A percentile compares a stretch with the other conserved stretches of the same genome.
These are phyloP conservation scores for Limosa lapponica DNA, from an alignment of 2,797 vertebrate species.

Conservation along the genomic window DNA sequence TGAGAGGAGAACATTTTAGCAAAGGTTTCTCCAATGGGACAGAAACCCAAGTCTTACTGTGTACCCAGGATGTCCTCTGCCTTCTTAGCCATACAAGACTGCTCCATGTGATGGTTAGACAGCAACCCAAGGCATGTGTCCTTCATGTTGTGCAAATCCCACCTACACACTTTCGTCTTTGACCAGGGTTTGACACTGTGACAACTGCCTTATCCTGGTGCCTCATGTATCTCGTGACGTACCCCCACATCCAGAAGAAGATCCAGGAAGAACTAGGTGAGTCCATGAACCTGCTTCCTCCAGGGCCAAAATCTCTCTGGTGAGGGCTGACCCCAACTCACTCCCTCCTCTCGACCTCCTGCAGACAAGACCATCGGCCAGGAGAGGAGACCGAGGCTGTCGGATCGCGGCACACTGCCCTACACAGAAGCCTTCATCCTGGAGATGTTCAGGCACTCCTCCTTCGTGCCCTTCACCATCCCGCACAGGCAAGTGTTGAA, in stretches of 20 bases:
- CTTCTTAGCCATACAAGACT: neutral
- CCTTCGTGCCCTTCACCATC: slow-evolving; percentile 91
- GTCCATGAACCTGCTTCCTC: neutral
- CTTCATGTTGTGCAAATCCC: neutral
- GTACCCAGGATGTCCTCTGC: neutral
- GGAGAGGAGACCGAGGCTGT: slow-evolving; percentile 78
- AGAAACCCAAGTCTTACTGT: neutral
- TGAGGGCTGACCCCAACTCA: neutral
- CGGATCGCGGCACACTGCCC: slow-evolving; percentile 80
- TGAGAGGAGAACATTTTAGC: neutral
- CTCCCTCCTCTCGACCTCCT: neutral
- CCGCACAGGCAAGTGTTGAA: slow-evolving; percentile 84
- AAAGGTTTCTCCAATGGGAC: neutral
- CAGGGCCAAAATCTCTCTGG: accelerated
- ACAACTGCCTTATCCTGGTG: slow-evolving; percentile 87
- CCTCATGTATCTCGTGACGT: slow-evolving; percentile 84
- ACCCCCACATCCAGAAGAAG: slow-evolving; percentile 84
- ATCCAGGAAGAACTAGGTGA: slow-evolving; percentile 87
- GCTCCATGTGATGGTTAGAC: neutral
- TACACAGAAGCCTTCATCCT: slow-evolving; percentile 88
- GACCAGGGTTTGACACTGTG: slow-evolving; percentile 87
- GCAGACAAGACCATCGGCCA: slow-evolving; percentile 82
- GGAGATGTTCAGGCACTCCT: slow-evolving; percentile 88
- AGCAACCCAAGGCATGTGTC: neutral
- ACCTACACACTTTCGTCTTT: neutral